Conservation (phyloP, 2,888 invertebrate genomes). For the Quadroppia sp. region DNA sequence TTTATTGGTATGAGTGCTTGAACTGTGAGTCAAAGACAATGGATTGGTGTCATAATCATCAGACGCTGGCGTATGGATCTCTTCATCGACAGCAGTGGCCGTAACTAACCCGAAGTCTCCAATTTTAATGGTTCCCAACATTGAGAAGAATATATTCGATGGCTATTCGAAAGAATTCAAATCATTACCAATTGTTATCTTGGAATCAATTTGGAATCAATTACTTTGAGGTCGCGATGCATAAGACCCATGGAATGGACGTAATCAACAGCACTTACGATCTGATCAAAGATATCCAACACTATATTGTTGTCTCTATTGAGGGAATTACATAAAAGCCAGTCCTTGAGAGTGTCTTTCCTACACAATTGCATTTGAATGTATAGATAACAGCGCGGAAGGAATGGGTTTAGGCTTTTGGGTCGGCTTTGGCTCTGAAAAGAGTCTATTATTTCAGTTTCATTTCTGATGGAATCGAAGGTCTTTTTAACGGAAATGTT, state of each 20-base stretch:
- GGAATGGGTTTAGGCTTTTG: background rate
- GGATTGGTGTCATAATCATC: conserved; percentile 40
- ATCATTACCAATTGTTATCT: background rate
- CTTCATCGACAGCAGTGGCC: conserved; percentile 61
- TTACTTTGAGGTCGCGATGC: conserved; percentile 89
- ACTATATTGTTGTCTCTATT: conserved; percentile 52
- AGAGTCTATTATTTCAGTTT: conserved; percentile 50
- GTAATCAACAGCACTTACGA: conserved; percentile 90
- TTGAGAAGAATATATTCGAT: conserved; percentile 87
- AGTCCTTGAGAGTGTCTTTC: conserved; percentile 81
- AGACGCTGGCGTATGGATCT: conserved; percentile 43
- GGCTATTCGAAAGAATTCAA: conserved; percentile 57
- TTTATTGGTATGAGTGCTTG: conserved; percentile 57
- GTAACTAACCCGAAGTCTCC: conserved; percentile 99
- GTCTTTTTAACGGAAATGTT: background rate
- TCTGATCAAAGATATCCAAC: conserved; percentile 75
- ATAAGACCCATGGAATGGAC: conserved; percentile 88
- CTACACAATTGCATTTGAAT: conserved; percentile 97
- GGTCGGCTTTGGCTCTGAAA: background rate
- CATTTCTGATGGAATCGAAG: background rate
- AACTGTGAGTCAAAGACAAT: background rate
- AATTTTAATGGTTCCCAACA: conserved; percentile 84
- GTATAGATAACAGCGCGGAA: conserved; percentile 63
- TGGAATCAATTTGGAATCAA: background rate
- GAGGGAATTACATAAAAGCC: conserved; percentile 60